phyloP scores from a whole-genome alignment of 2,797 vertebrate species.

The Acanthis flammea region DNA sequence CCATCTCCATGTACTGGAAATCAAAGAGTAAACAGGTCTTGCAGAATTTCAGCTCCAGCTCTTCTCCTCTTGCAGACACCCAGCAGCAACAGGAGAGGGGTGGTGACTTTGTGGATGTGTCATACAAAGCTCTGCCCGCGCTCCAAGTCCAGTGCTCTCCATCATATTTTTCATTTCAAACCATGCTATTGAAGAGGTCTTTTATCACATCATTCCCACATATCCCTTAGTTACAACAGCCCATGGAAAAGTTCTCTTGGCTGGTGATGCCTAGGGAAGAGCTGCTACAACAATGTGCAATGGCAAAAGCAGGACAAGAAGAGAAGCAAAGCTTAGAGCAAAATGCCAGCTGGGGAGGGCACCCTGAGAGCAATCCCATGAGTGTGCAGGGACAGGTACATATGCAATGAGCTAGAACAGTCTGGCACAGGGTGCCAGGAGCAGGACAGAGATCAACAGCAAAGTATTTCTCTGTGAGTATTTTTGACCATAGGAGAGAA shows the following conservation, averaged over 20 bases:
- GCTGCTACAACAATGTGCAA: neutral
- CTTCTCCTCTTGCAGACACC: neutral
- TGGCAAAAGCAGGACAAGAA: neutral
- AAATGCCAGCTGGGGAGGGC: neutral
- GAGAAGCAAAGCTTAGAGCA: neutral
- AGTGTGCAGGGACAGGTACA: neutral
- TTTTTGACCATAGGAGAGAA: neutral
- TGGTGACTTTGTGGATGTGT: neutral
- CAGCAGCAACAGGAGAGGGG: neutral
- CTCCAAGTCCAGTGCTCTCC: neutral
- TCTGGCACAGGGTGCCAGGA: neutral
- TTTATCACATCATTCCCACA: neutral
- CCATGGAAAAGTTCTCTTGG: neutral
- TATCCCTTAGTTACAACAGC: neutral
- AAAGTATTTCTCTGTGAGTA: neutral
- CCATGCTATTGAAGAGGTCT: neutral
- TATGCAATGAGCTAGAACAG: neutral
- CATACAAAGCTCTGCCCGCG: neutral
- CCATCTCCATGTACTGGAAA: neutral
- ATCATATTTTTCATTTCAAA: neutral
- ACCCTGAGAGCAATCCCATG: neutral
- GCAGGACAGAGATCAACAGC: neutral
- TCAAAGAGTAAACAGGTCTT: neutral
- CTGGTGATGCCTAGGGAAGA: neutral
- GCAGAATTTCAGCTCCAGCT: slow-evolving; percentile 21